These are phyloP conservation scores for Eurytoma adleriae DNA, from an alignment of 2,888 invertebrate species.

Conservation along the genomic window DNA sequence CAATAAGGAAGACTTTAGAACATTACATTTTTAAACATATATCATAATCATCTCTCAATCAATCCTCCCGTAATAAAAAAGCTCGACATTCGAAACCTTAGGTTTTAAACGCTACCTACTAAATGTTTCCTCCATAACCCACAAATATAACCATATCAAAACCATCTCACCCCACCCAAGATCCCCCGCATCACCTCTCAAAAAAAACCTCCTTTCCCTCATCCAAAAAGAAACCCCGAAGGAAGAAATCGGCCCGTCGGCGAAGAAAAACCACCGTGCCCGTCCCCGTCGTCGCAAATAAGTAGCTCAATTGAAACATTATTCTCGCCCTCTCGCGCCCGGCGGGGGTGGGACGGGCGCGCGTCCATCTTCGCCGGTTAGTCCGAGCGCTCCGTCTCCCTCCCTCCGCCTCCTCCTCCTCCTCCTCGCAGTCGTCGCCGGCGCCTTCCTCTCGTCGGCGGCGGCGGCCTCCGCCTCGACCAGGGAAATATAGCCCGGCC, in stretches of 20 bases:
- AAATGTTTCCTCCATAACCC: no score
- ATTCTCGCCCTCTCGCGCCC: conserved; percentile 21
- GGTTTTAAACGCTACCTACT: no score
- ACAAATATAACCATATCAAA: no score
- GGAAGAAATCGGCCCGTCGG: background rate
- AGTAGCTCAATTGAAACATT: conserved; percentile 52
- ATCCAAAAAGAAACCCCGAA: background rate
- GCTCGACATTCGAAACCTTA: no score
- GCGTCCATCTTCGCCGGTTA: conserved; percentile 48
- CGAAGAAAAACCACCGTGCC: background rate
- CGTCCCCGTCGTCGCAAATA: background rate
- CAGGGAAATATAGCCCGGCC: conserved; percentile 53
- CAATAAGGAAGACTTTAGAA: no score
- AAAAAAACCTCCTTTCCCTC: background rate
- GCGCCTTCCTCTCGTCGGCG: background rate
- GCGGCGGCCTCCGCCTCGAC: conserved; percentile 17
- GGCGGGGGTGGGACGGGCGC: background rate
- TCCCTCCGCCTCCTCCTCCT: conserved; percentile 20
- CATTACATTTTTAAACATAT: no score
- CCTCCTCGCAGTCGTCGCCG: conserved; percentile 19
- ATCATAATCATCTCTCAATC: no score
- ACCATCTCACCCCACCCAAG: background rate
- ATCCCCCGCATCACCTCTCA: background rate
- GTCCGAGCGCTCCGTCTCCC: background rate
- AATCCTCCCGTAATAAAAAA: no score